Conservation (phyloP, 2,888 invertebrate species). For the Stegana nigrithorax region DNA sequence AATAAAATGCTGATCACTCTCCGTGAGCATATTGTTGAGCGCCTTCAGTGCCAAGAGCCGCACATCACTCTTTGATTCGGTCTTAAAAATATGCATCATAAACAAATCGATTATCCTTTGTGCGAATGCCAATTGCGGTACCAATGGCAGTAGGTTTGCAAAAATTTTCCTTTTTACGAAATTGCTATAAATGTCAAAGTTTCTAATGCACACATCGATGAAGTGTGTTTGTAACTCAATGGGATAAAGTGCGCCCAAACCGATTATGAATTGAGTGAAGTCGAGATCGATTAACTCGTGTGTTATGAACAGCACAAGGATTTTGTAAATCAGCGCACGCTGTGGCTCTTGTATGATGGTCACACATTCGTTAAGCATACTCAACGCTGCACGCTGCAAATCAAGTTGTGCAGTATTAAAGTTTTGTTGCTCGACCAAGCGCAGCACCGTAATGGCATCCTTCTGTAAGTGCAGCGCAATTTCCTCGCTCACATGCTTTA, state of each 20-base stretch:
- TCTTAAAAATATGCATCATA: constrained; percentile 49
- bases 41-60: constrained; percentile 59
- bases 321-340: constrained; percentile 58
- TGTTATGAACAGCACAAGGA: constrained; percentile 50
- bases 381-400: constrained; percentile 51
- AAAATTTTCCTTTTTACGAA: constrained; percentile 61
- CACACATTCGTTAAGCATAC: constrained; percentile 53
- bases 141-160: constrained; percentile 52
- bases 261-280: constrained; percentile 46
- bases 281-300: constrained; percentile 54
- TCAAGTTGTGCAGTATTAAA: constrained; percentile 45
- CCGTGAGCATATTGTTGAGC: constrained; percentile 48
- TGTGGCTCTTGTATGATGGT: constrained; percentile 53
- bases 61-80: constrained; percentile 37
- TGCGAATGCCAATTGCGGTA: constrained; percentile 59
- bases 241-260: constrained; percentile 57
- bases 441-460: constrained; percentile 50
- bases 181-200: constrained; percentile 52
- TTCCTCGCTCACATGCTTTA: constrained; percentile 68
- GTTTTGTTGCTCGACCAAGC: constrained; percentile 39
- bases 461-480: constrained; percentile 56
- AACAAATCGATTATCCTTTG: constrained; percentile 57
- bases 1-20: constrained; percentile 59
- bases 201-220: constrained; percentile 53
- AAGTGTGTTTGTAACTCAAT: constrained; percentile 61